Base-by-base conservation (phyloP, 2,797 vertebrate species). In the Paratrypauchen microcephalus region DNA sequence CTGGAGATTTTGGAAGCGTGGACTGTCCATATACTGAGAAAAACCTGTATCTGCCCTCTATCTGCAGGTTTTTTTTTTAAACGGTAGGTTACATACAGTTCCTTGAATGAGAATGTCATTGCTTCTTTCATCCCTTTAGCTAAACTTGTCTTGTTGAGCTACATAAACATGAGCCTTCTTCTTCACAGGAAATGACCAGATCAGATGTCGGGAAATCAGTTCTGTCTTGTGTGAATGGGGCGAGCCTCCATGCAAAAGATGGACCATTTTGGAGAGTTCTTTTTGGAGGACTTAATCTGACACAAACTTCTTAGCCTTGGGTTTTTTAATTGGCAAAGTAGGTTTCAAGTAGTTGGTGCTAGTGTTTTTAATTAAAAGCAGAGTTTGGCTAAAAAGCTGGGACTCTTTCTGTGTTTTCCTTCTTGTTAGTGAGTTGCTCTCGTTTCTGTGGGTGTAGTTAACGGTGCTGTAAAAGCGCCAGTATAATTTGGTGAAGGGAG, bases 341-440 rank as follows among this genome's bases (percentile, higher is more conserved):
- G 23, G 18, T 18, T 52, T 19, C 28, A 18, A 65, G 30, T 32
- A 32, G 30, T 5, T 32, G 32, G 26, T 28, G 8, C 30, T 86
- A 81, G 71, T 66, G 54, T 59, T 82, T 86, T 87, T 87, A 89
- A 90, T 90, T 87, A 87, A 87, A 61, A 75, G 73, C 71, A 75
- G 77, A 69, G 71, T 82, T 83, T 83, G 74, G 26, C 68, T 2
- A 21, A 28, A 28, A 41, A 45, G 36, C 59, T 55, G 41, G 48
- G 62, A 62, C 48, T 12, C 24, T 50, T 26, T 68, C 61, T 71
- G 45, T 68, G 73, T 78, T 71, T 55, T 41, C 18, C 64, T 56
- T 71, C 41, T 6, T 1, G 23, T 26, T 26, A 23, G 52, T 9
- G n/a, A 54, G n/a, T 12, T 3, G 52, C 52, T 54, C 19, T 21